These are phyloP conservation scores for Lacerta agilis DNA, from an alignment of 2,797 vertebrate species.

Conservation along the genomic window DNA sequence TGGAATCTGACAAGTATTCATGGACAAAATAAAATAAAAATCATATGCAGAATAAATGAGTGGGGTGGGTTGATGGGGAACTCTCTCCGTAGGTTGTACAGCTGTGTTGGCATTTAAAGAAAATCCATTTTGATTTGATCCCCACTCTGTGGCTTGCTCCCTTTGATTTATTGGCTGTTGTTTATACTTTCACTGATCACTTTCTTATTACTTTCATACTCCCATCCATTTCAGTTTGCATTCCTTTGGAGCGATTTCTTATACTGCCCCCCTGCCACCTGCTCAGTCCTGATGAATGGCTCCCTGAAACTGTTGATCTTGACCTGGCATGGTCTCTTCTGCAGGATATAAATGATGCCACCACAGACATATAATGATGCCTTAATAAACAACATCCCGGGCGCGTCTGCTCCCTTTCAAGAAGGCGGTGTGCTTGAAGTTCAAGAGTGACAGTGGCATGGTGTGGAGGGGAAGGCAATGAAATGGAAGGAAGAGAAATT, in stretches of 20 bases:
- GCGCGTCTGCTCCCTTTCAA: slow-evolving; percentile 53
- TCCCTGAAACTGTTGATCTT: slow-evolving; percentile 70
- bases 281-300: slow-evolving; percentile 78
- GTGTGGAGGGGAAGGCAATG: slow-evolving; percentile 26
- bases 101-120: slow-evolving; percentile 35
- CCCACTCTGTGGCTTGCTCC: slow-evolving; percentile 33
- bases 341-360: slow-evolving; percentile 73
- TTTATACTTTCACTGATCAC: slow-evolving; percentile 78
- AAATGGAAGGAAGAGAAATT: slow-evolving; percentile 16
- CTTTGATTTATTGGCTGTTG: slow-evolving; percentile 72
- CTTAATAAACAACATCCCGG: slow-evolving; percentile 73
- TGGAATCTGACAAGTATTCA: background rate
- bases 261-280: slow-evolving; percentile 60
- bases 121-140: slow-evolving; percentile 49
- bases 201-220: slow-evolving; percentile 72
- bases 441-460: background rate
- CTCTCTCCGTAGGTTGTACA: slow-evolving; percentile 10
- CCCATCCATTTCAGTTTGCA: slow-evolving; percentile 74
- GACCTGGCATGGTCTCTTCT: slow-evolving; percentile 72
- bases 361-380: slow-evolving; percentile 67
- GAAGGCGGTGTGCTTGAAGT: slow-evolving; percentile 47
- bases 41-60: background rate
- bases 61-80: background rate
- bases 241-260: slow-evolving; percentile 70
- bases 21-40: slow-evolving; percentile 3